Percentiles rank a stretch among this genome's conserved stretches.
Evolutionary conservation across 23 tunicate genomes (phyloP).

Genomic region (Botrylloides violaceus): DNA sequence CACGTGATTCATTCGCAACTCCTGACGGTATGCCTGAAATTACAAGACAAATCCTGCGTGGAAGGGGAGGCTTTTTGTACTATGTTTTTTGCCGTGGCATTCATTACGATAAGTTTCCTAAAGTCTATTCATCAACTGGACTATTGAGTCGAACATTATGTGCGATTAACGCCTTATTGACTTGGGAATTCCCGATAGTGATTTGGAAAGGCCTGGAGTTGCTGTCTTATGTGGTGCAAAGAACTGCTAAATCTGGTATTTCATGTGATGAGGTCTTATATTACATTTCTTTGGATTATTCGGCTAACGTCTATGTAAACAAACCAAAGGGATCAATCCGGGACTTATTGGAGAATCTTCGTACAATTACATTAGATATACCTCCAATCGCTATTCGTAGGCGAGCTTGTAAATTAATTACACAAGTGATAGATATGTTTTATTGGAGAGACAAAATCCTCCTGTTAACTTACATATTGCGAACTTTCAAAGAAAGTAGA

Average conservation of each 20-base stretch:
- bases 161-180: constrained; percentile 8
- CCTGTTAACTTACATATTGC: constrained; percentile 24
- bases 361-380: neutral
- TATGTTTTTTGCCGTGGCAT: constrained; percentile 14
- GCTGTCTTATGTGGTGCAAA: neutral
- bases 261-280: neutral
- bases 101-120: constrained; percentile 2
- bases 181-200: constrained; percentile 15
- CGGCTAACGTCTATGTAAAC: neutral
- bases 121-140: neutral
- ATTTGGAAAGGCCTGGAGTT: constrained; percentile 23
- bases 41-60: neutral
- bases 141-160: neutral
- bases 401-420: neutral
- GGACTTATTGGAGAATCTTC: neutral
- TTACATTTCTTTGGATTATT: neutral
- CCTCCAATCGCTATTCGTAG: neutral
- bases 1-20: neutral
- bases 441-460: constrained; percentile 46
- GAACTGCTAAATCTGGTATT: neutral
- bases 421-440: constrained; percentile 42
- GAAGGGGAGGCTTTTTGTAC: neutral
- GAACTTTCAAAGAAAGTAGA: constrained; percentile 28
- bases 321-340: neutral
- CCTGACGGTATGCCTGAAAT: neutral